Base-by-base conservation (phyloP, 2,113 vertebrate species). In the Delphinapterus leucas region DNA sequence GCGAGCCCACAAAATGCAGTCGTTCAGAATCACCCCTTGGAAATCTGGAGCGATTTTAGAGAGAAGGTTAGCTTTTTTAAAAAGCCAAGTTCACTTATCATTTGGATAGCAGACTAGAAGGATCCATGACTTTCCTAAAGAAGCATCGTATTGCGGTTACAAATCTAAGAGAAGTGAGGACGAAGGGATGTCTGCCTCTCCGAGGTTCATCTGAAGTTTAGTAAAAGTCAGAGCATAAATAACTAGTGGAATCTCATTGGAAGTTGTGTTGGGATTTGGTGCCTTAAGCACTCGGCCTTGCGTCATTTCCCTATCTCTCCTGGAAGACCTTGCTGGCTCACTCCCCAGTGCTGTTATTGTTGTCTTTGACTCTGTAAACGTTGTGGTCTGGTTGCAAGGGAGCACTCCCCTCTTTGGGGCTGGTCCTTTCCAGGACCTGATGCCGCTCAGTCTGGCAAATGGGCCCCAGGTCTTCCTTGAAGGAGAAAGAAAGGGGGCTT, bases 241-340 rank as follows among this genome's bases (percentile, higher is more conserved):
- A 83, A 77, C 47, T 18, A 11, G 11, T 41, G 33, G 33, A 26
- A 33, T 90, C 79, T 90, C 70, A 36, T 2, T 76, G 79, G 82
- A 33, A 28, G 14, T 3, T 38, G 5, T 31, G 2, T 38, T 31
- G 60, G 44, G 3, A 55, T 86, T 74, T 77, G 94, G 12, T 41
- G 87, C 77, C 38, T 77, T 6, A 3, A 74, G 33, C 36, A 53
- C 20, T 53, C 2, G 33, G 47, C 38, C 92, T 95, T 61, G 2
- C 2, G 12, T 96, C 81, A 47, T 68, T 84, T 74, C 83, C 63
- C 74, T 89, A n/a, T 95, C 95, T 89, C 47, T 96, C 82, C 79
- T 61, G 67, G 77, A 49, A 60, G 77, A 60, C 55, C 17, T 33
- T 23, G 44, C 68, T 70, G 80, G 58, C 38, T 89, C 15, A 1